phyloP scores from a whole-genome alignment of 2,797 vertebrate genomes.

The Chloroceryle inda region DNA sequence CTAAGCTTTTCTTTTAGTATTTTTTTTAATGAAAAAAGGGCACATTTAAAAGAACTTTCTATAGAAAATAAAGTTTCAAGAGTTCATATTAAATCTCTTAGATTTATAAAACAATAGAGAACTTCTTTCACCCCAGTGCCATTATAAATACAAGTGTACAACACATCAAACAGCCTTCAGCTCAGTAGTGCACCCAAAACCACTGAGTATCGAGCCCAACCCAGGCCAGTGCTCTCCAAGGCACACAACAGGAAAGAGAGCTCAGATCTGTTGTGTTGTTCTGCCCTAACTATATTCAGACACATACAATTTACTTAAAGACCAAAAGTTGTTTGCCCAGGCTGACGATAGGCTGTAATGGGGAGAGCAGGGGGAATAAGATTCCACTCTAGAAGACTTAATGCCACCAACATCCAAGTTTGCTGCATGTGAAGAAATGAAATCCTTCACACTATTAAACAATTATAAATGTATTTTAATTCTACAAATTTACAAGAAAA shows the following conservation, averaged over 20 bases:
- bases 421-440: conserved; percentile 46
- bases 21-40: background rate
- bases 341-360: background rate
- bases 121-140: background rate
- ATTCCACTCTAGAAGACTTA: background rate
- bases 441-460: conserved; percentile 44
- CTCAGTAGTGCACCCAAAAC: background rate
- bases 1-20: background rate
- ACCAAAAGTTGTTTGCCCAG: background rate
- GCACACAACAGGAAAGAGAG: background rate
- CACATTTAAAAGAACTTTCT: background rate
- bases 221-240: background rate
- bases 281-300: background rate
- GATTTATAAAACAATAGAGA: conserved; percentile 32
- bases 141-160: background rate
- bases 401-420: background rate
- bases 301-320: background rate
- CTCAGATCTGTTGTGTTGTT: background rate
- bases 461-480: conserved; percentile 79
- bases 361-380: background rate
- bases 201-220: background rate
- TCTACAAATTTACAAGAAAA: conserved; percentile 83
- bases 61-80: background rate
- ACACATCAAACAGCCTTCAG: background rate
- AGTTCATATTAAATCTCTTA: background rate